A percentile compares a stretch with the other conserved stretches of the same genome.
phyloP scores from a whole-genome alignment of 2,888 invertebrate species.

The Pandemis cinnamomeana region DNA sequence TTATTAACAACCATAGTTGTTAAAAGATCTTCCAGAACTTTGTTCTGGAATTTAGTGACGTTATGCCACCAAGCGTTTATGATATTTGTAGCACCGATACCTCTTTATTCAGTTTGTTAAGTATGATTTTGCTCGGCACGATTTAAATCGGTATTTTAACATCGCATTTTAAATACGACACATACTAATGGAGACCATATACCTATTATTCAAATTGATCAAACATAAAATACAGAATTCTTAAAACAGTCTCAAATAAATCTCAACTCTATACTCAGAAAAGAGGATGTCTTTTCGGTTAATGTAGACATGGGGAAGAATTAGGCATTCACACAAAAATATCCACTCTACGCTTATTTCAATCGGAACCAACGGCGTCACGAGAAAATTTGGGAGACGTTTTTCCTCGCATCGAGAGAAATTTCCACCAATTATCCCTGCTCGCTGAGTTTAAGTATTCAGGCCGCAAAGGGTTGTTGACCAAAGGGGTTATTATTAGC shows the following conservation, averaged over 20 bases:
- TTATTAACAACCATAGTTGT: background rate
- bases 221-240: background rate
- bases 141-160: background rate
- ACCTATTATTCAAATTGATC: background rate
- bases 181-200: background rate
- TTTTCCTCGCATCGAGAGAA: background rate
- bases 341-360: background rate
- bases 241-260: background rate
- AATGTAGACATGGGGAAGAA: background rate
- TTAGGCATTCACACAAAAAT: background rate
- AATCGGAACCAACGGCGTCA: background rate
- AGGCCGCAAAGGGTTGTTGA: conserved; percentile 13
- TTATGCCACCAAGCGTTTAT: too few relatives aligned
- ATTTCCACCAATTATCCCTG: conserved; percentile 18
- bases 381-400: background rate
- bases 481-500: conserved; percentile 32
- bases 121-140: background rate
- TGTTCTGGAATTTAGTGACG: background rate
- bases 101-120: too few relatives aligned
- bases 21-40: background rate
- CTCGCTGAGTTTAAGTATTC: conserved; percentile 3
- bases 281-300: background rate
- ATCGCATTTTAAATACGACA: background rate
- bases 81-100: too few relatives aligned
- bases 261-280: background rate